Evolutionary conservation across 2,797 vertebrate genomes (phyloP).

Genomic region (Epinephelus coioides): DNA sequence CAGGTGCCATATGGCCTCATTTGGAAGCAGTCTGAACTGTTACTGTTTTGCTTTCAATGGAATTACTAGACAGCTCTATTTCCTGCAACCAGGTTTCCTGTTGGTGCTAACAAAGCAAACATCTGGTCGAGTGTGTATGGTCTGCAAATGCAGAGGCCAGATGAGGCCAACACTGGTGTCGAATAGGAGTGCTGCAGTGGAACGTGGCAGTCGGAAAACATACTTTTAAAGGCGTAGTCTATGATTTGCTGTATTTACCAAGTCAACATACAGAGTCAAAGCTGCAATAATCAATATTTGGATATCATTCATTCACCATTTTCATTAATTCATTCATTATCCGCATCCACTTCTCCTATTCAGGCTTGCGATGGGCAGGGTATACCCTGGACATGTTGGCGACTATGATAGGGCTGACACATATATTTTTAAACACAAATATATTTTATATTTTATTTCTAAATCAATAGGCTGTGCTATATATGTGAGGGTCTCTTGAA

Average conservation of each 20-base stretch:
- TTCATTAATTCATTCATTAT: too few species aligned
- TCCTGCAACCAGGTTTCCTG: slow-evolving; percentile 41
- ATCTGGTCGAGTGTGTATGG: slow-evolving; percentile 60
- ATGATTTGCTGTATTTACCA: not conserved
- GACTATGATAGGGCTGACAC: too few species aligned
- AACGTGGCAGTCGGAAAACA: slow-evolving; percentile 48
- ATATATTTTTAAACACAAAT: too few species aligned
- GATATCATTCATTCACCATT: too few species aligned
- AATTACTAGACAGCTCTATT: slow-evolving; percentile 49
- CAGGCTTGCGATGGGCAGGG: too few species aligned
- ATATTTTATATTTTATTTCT: too few species aligned
- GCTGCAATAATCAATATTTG: too few species aligned
- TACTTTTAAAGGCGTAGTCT: slow-evolving; percentile 13
- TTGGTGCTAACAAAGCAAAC: slow-evolving; percentile 55
- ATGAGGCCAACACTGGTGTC: slow-evolving; percentile 27
- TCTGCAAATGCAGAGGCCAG: slow-evolving; percentile 60
- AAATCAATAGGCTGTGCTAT: too few species aligned
- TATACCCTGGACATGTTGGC: too few species aligned
- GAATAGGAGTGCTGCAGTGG: slow-evolving; percentile 15
- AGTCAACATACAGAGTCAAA: not conserved
- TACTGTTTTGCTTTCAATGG: slow-evolving; percentile 7
- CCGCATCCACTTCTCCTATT: too few species aligned
- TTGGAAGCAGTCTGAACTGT: slow-evolving; percentile 1
- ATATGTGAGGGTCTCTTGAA: too few species aligned
- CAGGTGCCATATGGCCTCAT: slow-evolving; percentile 8